Percentiles rank a stretch among this genome's conserved stretches.
Conservation (phyloP, 2,797 vertebrate species). For the Epinephelus malabaricus region DNA sequence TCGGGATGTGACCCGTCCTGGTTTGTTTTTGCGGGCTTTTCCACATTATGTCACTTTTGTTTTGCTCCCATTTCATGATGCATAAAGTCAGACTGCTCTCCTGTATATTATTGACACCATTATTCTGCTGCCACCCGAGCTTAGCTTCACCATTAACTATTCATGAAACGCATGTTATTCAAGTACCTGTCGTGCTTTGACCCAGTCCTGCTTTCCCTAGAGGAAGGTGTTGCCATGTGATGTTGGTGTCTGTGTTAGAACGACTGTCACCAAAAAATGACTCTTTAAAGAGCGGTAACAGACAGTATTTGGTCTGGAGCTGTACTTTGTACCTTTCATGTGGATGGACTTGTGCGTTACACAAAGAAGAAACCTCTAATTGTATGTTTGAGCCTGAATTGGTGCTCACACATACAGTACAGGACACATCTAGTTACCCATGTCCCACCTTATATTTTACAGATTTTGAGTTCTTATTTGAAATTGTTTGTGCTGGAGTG, state of each 20-base stretch:
- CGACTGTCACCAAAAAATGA: no score
- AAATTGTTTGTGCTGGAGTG: background rate
- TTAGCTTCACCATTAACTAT: background rate
- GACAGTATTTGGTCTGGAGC: no score
- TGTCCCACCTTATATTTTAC: background rate
- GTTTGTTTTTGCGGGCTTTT: background rate
- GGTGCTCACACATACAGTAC: no score
- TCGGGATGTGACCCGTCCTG: background rate
- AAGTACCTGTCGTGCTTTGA: conserved; percentile 31
- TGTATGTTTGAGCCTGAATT: no score
- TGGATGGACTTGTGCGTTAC: no score
- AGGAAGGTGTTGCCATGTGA: no score
- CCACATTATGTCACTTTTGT: background rate
- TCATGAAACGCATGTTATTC: background rate
- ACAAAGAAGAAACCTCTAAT: no score
- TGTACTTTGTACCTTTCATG: no score
- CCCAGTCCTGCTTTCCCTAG: no score
- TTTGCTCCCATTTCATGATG: background rate
- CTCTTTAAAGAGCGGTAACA: no score
- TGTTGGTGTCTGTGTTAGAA: no score
- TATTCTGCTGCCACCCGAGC: background rate
- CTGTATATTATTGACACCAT: background rate
- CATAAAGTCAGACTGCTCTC: background rate
- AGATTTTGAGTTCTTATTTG: background rate
- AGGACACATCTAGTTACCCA: no score